Conservation (phyloP, 1,140 invertebrate species). For the Carposina sasakii region DNA sequence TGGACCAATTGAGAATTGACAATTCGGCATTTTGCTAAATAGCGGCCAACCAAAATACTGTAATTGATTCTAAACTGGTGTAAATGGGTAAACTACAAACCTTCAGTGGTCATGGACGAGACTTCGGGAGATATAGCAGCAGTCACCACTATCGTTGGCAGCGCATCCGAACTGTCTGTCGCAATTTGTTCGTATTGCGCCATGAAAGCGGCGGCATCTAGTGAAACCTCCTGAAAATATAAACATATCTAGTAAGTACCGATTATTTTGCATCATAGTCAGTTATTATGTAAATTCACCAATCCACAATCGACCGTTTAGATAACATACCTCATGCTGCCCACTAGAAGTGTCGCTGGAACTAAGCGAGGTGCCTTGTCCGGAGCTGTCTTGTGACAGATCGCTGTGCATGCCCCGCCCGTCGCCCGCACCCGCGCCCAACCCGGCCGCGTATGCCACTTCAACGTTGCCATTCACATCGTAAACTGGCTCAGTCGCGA, state of each 20-base stretch:
- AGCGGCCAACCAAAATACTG: too few species aligned
- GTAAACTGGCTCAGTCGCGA: conserved; percentile 31
- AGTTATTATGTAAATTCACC: too few species aligned
- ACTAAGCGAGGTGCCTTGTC: conserved; percentile 45
- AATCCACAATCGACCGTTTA: too few species aligned
- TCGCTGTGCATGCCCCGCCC: conserved; percentile 60
- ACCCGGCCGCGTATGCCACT: conserved; percentile 26
- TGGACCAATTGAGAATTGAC: too few species aligned
- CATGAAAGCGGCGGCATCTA: conserved; percentile 38
- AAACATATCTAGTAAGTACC: too few species aligned
- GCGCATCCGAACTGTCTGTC: conserved; percentile 8
- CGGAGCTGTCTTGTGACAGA: conserved; percentile 53
- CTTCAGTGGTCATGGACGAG: too few species aligned
- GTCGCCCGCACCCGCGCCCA: conserved; percentile 49
- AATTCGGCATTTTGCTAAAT: too few species aligned
- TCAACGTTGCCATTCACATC: conserved; percentile 47
- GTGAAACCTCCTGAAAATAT: too few species aligned
- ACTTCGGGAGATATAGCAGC: not conserved
- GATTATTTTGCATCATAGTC: too few species aligned
- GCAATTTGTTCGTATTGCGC: conserved; percentile 23
- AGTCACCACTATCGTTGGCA: not conserved
- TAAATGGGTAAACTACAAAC: too few species aligned
- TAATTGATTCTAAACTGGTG: too few species aligned
- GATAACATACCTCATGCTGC: conserved; percentile 35
- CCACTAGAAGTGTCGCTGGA: conserved; percentile 46